Conservation (phyloP, 2,888 invertebrate genomes). For the Sinodicranocentrus sp. region DNA sequence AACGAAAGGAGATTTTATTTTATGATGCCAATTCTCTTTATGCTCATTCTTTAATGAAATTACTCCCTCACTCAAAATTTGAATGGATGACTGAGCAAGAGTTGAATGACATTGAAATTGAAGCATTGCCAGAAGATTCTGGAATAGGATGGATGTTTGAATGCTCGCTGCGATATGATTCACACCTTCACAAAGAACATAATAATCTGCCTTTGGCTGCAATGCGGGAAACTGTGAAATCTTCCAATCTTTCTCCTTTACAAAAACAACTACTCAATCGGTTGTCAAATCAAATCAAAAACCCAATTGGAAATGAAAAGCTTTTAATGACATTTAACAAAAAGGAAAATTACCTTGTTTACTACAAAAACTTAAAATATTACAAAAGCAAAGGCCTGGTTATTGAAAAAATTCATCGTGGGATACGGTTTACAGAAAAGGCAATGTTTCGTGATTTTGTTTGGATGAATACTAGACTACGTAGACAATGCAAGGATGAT, state of each 20-base stretch:
- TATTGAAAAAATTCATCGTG: background rate
- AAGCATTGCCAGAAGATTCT: background rate
- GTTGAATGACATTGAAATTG: background rate
- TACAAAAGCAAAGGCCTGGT: background rate
- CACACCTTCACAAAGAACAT: background rate
- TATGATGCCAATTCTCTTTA: background rate
- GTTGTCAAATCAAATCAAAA: background rate
- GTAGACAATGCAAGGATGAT: background rate
- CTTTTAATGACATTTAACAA: background rate
- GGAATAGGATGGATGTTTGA: too few relatives aligned
- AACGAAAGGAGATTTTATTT: conserved; percentile 7
- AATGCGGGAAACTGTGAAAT: background rate
- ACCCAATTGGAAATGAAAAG: background rate
- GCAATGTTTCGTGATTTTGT: conserved; percentile 14
- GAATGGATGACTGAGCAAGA: background rate
- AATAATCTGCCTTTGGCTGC: conserved; percentile 7
- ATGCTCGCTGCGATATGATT: background rate
- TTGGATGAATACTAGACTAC: background rate
- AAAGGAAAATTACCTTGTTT: background rate
- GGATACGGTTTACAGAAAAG: background rate
- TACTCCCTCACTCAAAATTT: background rate
- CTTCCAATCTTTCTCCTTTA: background rate
- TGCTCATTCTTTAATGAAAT: too few relatives aligned
- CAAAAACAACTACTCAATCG: background rate
- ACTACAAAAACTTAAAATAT: background rate